Base-by-base conservation (phyloP, 1,140 invertebrate species). In the Brachionus paranguensis region DNA sequence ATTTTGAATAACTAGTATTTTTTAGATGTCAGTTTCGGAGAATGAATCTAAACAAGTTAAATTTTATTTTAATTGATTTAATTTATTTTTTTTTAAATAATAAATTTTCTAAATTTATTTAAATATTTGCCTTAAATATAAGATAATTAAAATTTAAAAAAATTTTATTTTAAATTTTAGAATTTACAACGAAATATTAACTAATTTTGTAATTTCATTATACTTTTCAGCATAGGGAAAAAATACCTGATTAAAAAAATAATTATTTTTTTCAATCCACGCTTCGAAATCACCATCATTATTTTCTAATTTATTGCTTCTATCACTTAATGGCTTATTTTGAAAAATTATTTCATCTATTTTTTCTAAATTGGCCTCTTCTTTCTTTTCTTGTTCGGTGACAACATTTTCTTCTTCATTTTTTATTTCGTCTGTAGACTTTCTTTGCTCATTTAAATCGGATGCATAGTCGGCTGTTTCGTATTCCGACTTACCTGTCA, bases 161-260 rank as follows among this genome's bases (percentile, higher is more conserved):
- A 33, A 33, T 2, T 33, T 33, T 33, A 4, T 33, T 33, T 33
- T 2, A 33, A 33, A 33, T 33, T 33, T 33, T 5, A 33, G 29
- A 33, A 33, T 33, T 33, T 33, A 33, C 29, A 33, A 33, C 29
- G 29, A 33, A 17, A 47, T 20, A 76, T 76, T 76, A 14, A 50
- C 43, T 17, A 76, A 29, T 53, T 76, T 76, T 5, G 72, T 76
- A 47, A 76, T 37, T 20, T 20, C 20, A 50, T 47, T 76, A 76
- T 47, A 81, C 24, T 81, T 81, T 60, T 81, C 78, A 47, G 60
- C 78, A 41, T 27, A 11, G 2, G 78, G 78, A 81, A 81, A 81
- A 68, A 81, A 81, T 17, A 41, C n/a, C 47, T 60, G 53, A 64
- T 60, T 45, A 45, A 81, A 81, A 81, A 81, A 81, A 27, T 12